These are phyloP conservation scores for Propsilocerus akamusi DNA, from an alignment of 1,140 invertebrate genomes.

Conservation along the genomic window DNA sequence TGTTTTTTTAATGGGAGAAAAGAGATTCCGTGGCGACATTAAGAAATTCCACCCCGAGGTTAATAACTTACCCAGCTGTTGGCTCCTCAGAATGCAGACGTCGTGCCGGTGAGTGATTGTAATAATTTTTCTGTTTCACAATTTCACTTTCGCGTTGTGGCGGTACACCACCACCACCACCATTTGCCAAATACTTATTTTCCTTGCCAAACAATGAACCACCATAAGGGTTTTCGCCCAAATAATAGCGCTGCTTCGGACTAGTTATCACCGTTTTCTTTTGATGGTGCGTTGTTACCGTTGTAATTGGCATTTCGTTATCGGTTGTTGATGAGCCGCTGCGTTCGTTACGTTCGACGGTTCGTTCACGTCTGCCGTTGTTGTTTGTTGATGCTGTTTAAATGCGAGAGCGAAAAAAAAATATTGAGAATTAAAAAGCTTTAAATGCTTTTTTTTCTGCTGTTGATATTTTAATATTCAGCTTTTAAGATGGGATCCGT, in stretches of 20 bases:
- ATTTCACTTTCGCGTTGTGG: constrained; percentile 24
- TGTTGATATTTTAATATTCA: too few relatives aligned
- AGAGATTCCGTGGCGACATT: too few relatives aligned
- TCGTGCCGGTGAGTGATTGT: background rate
- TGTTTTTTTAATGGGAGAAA: too few relatives aligned
- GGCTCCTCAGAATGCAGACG: background rate
- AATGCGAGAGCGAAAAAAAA: constrained; percentile 1
- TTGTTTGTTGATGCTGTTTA: constrained; percentile 5
- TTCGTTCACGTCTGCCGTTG: constrained; percentile 13
- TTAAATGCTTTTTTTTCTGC: background rate
- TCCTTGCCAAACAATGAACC: constrained; percentile 61
- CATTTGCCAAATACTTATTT: constrained; percentile 42
- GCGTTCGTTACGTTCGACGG: constrained; percentile 3
- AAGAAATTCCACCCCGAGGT: constrained; percentile 24
- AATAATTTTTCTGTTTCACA: background rate
- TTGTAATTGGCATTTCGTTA: constrained; percentile 1
- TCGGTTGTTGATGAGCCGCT: constrained; percentile 8
- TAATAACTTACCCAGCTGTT: constrained; percentile 7
- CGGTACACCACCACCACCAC: constrained; percentile 8
- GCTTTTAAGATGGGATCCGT: too few relatives aligned
- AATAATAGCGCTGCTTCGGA: constrained; percentile 54
- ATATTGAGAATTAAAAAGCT: too few relatives aligned
- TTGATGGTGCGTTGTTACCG: background rate
- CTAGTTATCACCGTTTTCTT: constrained; percentile 18
- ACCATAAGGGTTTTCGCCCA: constrained; percentile 64